Conservation (phyloP, 1,140 invertebrate species). For the Nasonia vitripennis region DNA sequence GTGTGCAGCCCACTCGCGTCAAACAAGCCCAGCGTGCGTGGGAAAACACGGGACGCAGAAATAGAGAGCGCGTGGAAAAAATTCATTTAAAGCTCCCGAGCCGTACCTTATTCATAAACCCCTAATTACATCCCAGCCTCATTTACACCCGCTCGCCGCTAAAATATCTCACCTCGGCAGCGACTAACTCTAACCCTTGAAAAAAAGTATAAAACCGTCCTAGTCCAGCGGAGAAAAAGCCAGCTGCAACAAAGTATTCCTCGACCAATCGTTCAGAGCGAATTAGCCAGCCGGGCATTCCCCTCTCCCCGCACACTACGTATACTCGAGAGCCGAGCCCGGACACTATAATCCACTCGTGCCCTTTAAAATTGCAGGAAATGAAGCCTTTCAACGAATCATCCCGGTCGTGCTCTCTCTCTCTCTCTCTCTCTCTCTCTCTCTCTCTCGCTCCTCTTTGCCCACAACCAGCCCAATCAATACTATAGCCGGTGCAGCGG, state of each 20-base stretch:
- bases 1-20: neutral
- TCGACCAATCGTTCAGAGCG: neutral
- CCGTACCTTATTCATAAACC: neutral
- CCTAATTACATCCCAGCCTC: neutral
- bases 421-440: neutral
- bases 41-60: neutral
- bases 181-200: neutral
- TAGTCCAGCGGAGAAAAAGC: neutral
- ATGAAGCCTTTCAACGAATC: constrained; percentile 50
- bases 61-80: neutral
- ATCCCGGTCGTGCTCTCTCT: neutral
- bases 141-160: neutral
- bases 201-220: neutral
- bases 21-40: neutral
- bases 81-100: neutral
- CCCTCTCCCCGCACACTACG: too few relatives aligned
- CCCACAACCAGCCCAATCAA: constrained; percentile 1
- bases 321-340: neutral
- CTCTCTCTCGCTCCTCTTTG: neutral
- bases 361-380: constrained; percentile 52
- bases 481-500: neutral
- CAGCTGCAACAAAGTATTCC: constrained; percentile 17
- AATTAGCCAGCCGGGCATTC: neutral
- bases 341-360: constrained; percentile 48
- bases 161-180: neutral